Percentiles rank a stretch among this genome's conserved stretches.
Evolutionary conservation across 2,113 vertebrate genomes (phyloP).

Genomic region (Poeciliopsis occidentalis): DNA sequence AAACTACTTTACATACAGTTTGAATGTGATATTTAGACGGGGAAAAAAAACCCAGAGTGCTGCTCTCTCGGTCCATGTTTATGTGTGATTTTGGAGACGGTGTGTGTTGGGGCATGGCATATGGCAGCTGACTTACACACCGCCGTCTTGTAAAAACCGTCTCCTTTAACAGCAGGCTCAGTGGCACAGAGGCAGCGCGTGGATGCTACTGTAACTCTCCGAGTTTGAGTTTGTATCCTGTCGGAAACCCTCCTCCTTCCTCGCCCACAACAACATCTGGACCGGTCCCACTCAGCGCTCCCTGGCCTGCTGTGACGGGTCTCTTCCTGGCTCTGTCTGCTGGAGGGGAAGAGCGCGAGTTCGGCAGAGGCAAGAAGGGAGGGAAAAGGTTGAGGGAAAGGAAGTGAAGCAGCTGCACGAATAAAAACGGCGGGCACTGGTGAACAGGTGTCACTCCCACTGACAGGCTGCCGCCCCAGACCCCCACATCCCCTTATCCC

Average conservation of each 20-base stretch:
- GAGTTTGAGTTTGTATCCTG: constrained; percentile 59
- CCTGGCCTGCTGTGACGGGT: constrained; percentile 41
- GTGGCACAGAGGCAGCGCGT: constrained; percentile 63
- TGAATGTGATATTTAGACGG: neutral
- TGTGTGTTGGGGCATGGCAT: constrained; percentile 21
- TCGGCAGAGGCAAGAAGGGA: constrained; percentile 1
- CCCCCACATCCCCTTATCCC: constrained; percentile 1
- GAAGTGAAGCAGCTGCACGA: constrained; percentile 60
- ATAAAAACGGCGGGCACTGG: constrained; percentile 50
- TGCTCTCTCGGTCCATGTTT: constrained; percentile 4
- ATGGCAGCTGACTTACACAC: constrained; percentile 36
- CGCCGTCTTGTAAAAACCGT: constrained; percentile 57
- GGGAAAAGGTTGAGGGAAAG: constrained; percentile 49
- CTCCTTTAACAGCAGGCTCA: constrained; percentile 58
- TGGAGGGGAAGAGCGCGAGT: constrained; percentile 13
- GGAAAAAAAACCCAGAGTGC: neutral
- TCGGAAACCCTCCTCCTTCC: constrained; percentile 54
- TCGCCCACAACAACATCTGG: constrained; percentile 66
- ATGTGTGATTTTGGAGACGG: constrained; percentile 27
- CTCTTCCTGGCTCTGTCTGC: constrained; percentile 24
- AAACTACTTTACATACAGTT: neutral
- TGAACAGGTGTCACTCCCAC: constrained; percentile 79
- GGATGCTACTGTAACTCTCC: constrained; percentile 64
- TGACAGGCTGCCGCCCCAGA: constrained; percentile 51
- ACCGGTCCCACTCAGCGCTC: constrained; percentile 45